Conservation (phyloP, 2,797 vertebrate species). For the Sebastes taczanowskii region DNA sequence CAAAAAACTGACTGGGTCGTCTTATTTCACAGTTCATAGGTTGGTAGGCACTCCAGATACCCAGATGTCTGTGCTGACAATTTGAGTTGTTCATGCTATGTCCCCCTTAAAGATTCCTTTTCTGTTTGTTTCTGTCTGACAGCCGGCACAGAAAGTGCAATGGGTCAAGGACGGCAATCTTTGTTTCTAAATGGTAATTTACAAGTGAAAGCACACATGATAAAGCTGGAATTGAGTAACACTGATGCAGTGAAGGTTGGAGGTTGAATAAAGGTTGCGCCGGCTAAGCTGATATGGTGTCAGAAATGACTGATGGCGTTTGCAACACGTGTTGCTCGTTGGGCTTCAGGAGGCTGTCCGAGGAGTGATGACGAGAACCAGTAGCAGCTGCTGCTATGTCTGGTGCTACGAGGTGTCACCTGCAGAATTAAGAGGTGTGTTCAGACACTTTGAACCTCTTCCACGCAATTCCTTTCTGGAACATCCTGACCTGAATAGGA, state of each 20-base stretch:
- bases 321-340: slow-evolving; percentile 3
- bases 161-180: background rate
- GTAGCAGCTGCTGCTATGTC: background rate
- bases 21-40: background rate
- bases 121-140: background rate
- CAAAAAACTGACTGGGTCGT: background rate
- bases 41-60: background rate
- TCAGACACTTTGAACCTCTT: slow-evolving; percentile 15
- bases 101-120: background rate
- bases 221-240: background rate
- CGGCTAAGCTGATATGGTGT: slow-evolving; percentile 18
- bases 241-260: background rate
- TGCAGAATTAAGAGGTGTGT: background rate
- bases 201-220: background rate
- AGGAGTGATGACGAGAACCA: slow-evolving; percentile 48
- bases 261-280: background rate
- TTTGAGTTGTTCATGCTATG: background rate
- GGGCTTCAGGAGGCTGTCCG: slow-evolving; percentile 15
- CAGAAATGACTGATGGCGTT: slow-evolving; percentile 34
- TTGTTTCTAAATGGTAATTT: background rate
- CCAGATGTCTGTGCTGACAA: background rate
- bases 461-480: slow-evolving; percentile 21
- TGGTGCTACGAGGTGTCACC: background rate
- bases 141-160: background rate
- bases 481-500: slow-evolving; percentile 22